These are phyloP conservation scores for Tethea ocularis DNA, from an alignment of 2,888 invertebrate genomes.

Conservation along the genomic window DNA sequence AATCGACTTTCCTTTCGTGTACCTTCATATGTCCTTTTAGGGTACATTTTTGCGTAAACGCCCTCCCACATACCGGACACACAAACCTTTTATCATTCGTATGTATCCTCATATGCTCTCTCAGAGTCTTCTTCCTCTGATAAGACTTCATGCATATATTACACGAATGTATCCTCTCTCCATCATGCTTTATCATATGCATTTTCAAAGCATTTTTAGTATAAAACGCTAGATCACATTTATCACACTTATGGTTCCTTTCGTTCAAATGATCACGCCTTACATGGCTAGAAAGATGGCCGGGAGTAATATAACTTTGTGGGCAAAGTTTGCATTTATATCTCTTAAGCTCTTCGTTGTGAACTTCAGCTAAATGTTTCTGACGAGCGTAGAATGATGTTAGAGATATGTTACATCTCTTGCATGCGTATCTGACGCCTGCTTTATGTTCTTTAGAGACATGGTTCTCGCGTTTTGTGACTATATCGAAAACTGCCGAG, in stretches of 20 bases:
- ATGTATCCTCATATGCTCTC: constrained; percentile 75
- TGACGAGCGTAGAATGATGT: constrained; percentile 74
- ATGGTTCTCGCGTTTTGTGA: constrained; percentile 74
- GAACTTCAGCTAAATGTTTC: constrained; percentile 74
- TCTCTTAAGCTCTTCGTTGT: constrained; percentile 73
- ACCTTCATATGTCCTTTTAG: constrained; percentile 75
- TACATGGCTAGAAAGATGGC: constrained; percentile 73
- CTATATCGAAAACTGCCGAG: constrained; percentile 66
- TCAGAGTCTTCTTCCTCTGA: constrained; percentile 71
- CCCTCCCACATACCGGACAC: constrained; percentile 73
- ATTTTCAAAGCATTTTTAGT: constrained; percentile 81
- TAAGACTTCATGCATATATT: constrained; percentile 78
- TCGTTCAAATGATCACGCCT: constrained; percentile 74
- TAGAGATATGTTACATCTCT: constrained; percentile 66
- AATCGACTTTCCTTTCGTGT: constrained; percentile 64
- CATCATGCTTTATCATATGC: constrained; percentile 84
- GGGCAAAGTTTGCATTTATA: constrained; percentile 78
- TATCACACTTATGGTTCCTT: constrained; percentile 76
- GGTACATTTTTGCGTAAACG: constrained; percentile 78
- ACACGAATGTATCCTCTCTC: constrained; percentile 78
- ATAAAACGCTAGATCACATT: constrained; percentile 81
- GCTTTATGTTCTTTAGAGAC: constrained; percentile 76
- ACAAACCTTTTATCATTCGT: constrained; percentile 74
- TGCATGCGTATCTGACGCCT: constrained; percentile 71
- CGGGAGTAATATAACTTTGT: constrained; percentile 76